These are phyloP conservation scores for Corydoras sp. DNA, from an alignment of 2,113 vertebrate genomes.

Conservation along the genomic window DNA sequence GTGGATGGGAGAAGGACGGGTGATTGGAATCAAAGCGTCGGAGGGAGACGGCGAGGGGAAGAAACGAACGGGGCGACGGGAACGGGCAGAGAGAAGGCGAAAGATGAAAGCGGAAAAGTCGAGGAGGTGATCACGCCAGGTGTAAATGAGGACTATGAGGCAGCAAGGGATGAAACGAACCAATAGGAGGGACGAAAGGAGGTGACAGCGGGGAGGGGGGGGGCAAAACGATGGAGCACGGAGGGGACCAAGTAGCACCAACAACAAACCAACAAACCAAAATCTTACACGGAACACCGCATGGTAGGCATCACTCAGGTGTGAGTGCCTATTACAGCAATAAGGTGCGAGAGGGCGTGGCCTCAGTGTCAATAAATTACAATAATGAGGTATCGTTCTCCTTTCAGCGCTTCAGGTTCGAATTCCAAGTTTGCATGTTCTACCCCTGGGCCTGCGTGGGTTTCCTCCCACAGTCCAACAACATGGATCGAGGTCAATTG, in stretches of 20 bases:
- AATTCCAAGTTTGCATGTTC: too few relatives aligned
- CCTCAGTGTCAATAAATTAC: too few relatives aligned
- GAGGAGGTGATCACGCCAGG: background rate
- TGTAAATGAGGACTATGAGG: background rate
- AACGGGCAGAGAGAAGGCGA: background rate
- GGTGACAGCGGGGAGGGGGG: background rate
- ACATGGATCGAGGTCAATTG: too few relatives aligned
- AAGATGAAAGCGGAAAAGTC: background rate
- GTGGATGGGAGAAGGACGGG: background rate
- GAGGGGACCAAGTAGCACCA: background rate
- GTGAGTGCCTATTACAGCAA: too few relatives aligned
- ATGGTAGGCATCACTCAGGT: too few relatives aligned
- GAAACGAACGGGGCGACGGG: too few relatives aligned
- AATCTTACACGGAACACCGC: too few relatives aligned
- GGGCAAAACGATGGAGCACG: background rate
- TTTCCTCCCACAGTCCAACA: too few relatives aligned
- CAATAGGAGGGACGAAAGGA: conserved; percentile 3
- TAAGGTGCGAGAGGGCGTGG: too few relatives aligned
- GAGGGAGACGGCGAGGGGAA: background rate
- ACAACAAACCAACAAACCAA: background rate
- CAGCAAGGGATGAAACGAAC: background rate
- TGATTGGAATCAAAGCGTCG: background rate
- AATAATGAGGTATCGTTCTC: too few relatives aligned
- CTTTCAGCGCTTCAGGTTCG: too few relatives aligned
- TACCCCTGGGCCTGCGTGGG: too few relatives aligned